Conservation (phyloP, 2,113 vertebrate genomes). For the Muntiacus reevesi region DNA sequence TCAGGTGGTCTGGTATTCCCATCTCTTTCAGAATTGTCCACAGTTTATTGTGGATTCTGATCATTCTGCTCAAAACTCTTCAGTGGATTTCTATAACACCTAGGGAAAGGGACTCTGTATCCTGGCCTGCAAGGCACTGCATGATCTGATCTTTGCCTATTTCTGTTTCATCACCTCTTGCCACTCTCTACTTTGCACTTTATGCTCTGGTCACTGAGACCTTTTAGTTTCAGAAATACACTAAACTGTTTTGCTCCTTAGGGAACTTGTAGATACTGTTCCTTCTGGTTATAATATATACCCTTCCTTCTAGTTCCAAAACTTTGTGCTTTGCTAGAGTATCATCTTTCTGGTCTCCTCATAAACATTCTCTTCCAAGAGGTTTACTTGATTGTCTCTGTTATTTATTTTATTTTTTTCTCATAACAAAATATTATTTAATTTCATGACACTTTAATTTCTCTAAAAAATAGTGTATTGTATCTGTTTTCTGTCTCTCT, state of each 20-base stretch:
- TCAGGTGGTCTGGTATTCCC: no score
- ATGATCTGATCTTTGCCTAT: background rate
- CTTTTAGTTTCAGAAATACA: background rate
- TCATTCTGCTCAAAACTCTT: background rate
- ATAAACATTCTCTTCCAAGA: background rate
- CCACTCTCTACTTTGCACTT: background rate
- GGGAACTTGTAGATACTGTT: background rate
- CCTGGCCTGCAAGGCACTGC: background rate
- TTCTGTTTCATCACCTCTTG: background rate
- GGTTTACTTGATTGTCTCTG: background rate
- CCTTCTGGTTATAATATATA: background rate
- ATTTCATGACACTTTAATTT: background rate
- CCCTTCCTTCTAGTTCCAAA: background rate
- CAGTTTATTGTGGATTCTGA: background rate
- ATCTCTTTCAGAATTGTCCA: no score
- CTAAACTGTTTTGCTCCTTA: background rate
- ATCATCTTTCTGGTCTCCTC: background rate
- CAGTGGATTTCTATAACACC: background rate
- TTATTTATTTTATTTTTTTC: background rate
- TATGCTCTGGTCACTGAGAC: background rate
- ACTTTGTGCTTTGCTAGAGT: background rate
- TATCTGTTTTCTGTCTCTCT: background rate
- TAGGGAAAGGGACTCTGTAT: background rate
- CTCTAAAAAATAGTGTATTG: background rate
- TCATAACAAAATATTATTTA: background rate